Evolutionary conservation across 2,888 invertebrate genomes (phyloP), one percentile per base, ranked within the genome.

Genomic region (Melikaiella ostensackeni): DNA sequence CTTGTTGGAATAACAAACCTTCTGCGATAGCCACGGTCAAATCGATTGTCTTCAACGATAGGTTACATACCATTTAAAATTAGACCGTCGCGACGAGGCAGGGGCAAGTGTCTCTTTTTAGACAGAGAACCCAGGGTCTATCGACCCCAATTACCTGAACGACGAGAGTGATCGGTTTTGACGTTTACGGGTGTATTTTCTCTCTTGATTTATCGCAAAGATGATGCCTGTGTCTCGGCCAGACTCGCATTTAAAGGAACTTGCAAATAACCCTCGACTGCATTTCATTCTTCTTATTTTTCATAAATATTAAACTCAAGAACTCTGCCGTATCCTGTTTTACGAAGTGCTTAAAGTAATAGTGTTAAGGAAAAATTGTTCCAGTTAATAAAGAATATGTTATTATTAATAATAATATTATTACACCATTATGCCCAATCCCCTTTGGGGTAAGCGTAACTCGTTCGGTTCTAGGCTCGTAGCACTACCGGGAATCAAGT

Each of bases 71-170:
- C 70, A 70, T 70, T 70, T 70, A 55, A 70, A 70, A 70, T 70
- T 70, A 70, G 70, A 70, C 50, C 70, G 70, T 50, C 74, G 35
- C 74, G 59, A 59, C 74, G 74, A 33, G 38, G 74, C 59, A 74
- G 74, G 27, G 59, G 59, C 63, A 63, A 75, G 75, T 75, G 46
- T 75, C 46, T 63, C 42, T 16, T 63, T 75, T 75, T 63, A 75
- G 63, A 62, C 50, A 38, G 24, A 9, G 19, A 63, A 59, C 46
- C 33, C 30, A 63, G 33, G 62, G 55, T 73, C 70, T 61, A 74
- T 77, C 77, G 77, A 74, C 77, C 77, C 73, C 77, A 59, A 77
- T 77, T 77, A 77, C 77, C 74, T 30, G 63, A 4, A 24, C 77
- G 73, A 74, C 59, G 19, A 35, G 59, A 42, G 57, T 42, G 74